A percentile compares a stretch with the other conserved stretches of the same genome.
Evolutionary conservation across 1,140 invertebrate species (phyloP).

Genomic region (Habropoda laboriosa): DNA sequence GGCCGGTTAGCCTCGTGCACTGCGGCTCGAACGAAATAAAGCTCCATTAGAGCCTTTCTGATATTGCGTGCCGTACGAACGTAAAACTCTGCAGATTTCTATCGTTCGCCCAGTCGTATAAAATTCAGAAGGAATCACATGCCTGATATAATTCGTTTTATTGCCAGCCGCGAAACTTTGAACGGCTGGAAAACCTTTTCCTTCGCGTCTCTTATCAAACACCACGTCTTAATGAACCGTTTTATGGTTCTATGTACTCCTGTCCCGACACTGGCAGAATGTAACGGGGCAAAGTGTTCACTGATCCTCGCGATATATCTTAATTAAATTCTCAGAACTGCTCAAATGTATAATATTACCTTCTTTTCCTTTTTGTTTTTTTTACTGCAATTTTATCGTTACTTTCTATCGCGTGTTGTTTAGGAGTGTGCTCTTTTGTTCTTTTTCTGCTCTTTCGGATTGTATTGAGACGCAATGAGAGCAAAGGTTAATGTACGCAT

Average conservation of each 20-base stretch:
- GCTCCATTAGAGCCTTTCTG: constrained; percentile 4
- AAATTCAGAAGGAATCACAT: constrained; percentile 2
- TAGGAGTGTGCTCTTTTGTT: too few species aligned
- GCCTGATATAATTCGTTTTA: constrained; percentile 12
- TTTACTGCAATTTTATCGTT: background rate
- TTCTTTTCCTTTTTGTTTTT: background rate
- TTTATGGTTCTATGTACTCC: background rate
- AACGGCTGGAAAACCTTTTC: background rate
- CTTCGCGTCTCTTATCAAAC: background rate
- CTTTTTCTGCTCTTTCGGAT: too few species aligned
- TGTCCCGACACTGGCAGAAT: background rate
- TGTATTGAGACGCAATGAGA: too few species aligned
- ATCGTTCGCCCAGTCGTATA: background rate
- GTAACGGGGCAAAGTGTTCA: background rate
- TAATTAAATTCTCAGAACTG: background rate
- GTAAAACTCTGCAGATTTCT: constrained; percentile 28
- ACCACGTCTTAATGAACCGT: constrained; percentile 5
- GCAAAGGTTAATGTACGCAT: too few species aligned
- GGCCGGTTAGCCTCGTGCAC: too few species aligned
- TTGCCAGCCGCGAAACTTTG: background rate
- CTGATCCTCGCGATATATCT: background rate
- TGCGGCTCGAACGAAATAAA: background rate
- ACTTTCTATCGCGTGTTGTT: too few species aligned
- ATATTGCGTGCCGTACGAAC: constrained; percentile 5
- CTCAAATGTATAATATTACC: background rate